These are phyloP conservation scores for Silurus glanis DNA, from an alignment of 2,113 vertebrate genomes.

Conservation along the genomic window DNA sequence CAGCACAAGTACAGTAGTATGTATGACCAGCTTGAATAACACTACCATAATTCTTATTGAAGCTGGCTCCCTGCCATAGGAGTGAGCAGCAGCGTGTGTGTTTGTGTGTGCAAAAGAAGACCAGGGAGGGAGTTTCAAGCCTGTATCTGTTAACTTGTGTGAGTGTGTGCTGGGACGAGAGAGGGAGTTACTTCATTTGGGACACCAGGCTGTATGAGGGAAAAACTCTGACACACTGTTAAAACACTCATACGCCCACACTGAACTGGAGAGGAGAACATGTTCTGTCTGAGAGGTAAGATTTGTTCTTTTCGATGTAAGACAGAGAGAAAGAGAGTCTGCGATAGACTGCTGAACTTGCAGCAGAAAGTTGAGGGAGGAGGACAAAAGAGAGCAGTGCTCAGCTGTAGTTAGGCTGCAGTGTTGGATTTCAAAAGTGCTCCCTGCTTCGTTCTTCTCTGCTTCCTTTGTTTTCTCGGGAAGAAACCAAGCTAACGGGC, in stretches of 20 bases:
- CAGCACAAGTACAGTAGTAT: slow-evolving; percentile 29
- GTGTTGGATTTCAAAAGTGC: slow-evolving; percentile 38
- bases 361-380: slow-evolving; percentile 14
- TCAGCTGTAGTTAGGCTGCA: slow-evolving; percentile 34
- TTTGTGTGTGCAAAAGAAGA: slow-evolving; percentile 25
- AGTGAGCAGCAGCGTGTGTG: slow-evolving; percentile 42
- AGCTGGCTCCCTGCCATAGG: slow-evolving; percentile 50
- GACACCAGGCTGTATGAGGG: slow-evolving; percentile 47
- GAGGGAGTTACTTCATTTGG: slow-evolving; percentile 20
- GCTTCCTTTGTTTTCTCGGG: slow-evolving; percentile 49
- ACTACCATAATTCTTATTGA: slow-evolving; percentile 36
- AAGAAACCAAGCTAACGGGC: slow-evolving; percentile 36
- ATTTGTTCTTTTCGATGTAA: slow-evolving; percentile 29
- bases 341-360: slow-evolving; percentile 7
- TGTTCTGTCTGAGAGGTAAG: slow-evolving; percentile 60
- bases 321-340: slow-evolving; percentile 19
- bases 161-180: slow-evolving; percentile 34
- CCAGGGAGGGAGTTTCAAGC: slow-evolving; percentile 44
- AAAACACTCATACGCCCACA: slow-evolving; percentile 33
- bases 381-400: slow-evolving; percentile 41
- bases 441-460: slow-evolving; percentile 30
- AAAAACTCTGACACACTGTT: slow-evolving; percentile 48
- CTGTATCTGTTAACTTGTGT: slow-evolving; percentile 50
- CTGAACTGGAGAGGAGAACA: slow-evolving; percentile 37
- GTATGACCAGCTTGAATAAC: slow-evolving; percentile 33